Conservation (phyloP, 1,140 invertebrate species). For the Penaeus chinensis region DNA sequence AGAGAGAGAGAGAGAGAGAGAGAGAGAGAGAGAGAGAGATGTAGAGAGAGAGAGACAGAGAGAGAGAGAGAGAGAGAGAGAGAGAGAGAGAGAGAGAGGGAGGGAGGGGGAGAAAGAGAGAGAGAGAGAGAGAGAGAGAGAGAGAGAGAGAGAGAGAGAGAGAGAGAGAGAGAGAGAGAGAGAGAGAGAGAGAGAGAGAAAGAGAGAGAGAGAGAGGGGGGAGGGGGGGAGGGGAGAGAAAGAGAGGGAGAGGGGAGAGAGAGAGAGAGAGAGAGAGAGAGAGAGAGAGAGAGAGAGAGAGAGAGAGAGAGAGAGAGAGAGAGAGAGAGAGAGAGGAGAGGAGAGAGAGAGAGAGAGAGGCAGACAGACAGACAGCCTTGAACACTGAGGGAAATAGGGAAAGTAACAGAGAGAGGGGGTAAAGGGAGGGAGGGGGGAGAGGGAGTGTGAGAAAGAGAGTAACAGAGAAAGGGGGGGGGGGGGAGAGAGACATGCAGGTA, state of each 20-base stretch:
- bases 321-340: constrained; percentile 11
- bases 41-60: too few species aligned
- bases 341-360: neutral
- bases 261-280: neutral
- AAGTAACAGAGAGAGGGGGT: neutral
- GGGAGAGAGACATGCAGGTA: neutral
- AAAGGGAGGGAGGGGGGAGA: neutral
- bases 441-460: neutral
- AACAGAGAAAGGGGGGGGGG: neutral
- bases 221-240: neutral
- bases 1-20: neutral
- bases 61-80: neutral
- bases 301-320: neutral
- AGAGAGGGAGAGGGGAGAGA: neutral
- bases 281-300: constrained; percentile 18
- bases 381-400: neutral
- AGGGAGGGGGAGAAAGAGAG: neutral
- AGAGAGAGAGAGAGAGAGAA: neutral
- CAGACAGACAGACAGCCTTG: neutral
- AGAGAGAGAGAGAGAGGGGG: neutral
- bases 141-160: neutral
- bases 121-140: neutral
- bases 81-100: neutral
- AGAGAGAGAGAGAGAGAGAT: neutral
- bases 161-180: constrained; percentile 17